Evolutionary conservation across 2,113 vertebrate species (phyloP).

Genomic region (Antechinus stuartii): DNA sequence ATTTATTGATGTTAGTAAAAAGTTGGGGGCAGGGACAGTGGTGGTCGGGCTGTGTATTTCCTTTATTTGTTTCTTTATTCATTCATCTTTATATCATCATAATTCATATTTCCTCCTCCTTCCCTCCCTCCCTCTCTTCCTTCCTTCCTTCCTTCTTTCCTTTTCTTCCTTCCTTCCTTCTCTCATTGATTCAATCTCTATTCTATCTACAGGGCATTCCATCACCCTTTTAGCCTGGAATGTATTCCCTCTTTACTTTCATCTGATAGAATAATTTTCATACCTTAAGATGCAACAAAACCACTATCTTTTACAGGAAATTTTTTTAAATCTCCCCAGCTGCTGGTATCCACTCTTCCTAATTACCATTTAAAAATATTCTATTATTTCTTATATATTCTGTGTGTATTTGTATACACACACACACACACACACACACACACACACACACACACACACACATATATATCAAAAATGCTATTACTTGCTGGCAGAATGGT

Average conservation of each 20-base stretch:
- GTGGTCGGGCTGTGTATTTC: background rate
- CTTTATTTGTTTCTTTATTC: background rate
- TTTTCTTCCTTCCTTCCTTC: no score
- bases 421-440: no score
- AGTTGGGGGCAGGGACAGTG: background rate
- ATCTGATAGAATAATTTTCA: background rate
- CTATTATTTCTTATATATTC: background rate
- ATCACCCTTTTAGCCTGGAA: no score
- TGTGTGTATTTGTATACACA: background rate
- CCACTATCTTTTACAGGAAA: background rate
- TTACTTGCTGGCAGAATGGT: background rate
- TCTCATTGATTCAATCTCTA: no score
- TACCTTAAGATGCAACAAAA: background rate
- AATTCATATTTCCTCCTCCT: background rate
- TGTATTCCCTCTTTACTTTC: no score
- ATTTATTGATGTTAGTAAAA: background rate
- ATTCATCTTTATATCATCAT: background rate
- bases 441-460: no score
- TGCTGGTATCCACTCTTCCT: background rate
- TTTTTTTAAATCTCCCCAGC: background rate
- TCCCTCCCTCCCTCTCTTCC: no score
- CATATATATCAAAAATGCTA: background rate
- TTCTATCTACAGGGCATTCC: no score
- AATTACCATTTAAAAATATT: background rate
- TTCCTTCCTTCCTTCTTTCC: accelerated